Base-by-base conservation (phyloP, 2,797 vertebrate species). In the Ciconia nigra region DNA sequence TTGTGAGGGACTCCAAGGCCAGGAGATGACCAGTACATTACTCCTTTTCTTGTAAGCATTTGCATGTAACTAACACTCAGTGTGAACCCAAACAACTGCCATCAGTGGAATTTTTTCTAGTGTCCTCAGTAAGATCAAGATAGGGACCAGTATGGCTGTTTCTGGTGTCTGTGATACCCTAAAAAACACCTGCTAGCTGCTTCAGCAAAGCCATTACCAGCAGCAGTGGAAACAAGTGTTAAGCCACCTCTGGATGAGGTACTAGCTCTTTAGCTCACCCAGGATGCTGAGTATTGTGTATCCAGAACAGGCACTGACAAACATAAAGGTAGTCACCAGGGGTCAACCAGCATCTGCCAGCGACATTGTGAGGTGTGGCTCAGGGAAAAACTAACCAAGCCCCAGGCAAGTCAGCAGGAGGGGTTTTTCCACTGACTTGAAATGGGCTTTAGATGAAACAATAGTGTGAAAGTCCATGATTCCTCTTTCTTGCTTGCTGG, bases 401-500 rank as follows among this genome's bases (percentile, higher is more conserved):
- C 39, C 39, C 77, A 15, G 16, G 33, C 41, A 77, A 73, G 74
- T 18, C 91, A 92, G 74, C 77, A 92, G 59, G 26, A 71, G 41
- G 47, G n/a, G 10, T 44, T 92, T 80, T 74, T 21, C 83, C 84
- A 70, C 74, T 67, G 65, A 21, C 72, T 91, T 31, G 37, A 69
- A 92, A 76, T 3, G 28, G 65, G 58, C 41, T 79, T 71, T 33
- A 61, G 54, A 59, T 35, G 67, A 80, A 87, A 81, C 22, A 39
- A 31, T 2, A 47, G n/a, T 4, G 42, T 74, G 46, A 83, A 93
- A 93, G 37, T 37, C 81, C 83, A 11, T 0, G 0, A 90, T 90
- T 96, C 83, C 94, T 89, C 88, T 95, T 97, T 93, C 62, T 73
- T 37, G 47, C 55, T 41, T 62, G 77, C 41, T 29, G 28, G 19